phyloP scores from a whole-genome alignment of 2,888 invertebrate genomes.

The Melipona bicolor region DNA sequence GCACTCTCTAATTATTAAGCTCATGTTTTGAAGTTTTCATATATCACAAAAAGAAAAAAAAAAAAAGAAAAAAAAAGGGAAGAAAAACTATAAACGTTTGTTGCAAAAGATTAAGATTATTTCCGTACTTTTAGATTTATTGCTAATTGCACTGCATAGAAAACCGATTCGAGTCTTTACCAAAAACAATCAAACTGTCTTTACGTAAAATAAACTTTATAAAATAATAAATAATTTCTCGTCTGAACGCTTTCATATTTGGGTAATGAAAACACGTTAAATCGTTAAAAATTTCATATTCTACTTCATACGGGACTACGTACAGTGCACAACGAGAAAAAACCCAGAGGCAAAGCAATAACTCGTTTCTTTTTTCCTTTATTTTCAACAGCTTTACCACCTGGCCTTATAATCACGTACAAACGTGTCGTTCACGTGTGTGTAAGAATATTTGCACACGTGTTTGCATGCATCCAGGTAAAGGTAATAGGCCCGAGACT shows the following conservation, averaged over 20 bases:
- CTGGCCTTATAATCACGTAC: conserved; percentile 27
- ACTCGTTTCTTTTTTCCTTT: conserved; percentile 36
- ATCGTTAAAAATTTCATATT: conserved; percentile 1
- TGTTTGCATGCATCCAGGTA: conserved; percentile 65
- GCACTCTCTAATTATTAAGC: not conserved
- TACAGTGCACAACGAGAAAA: not conserved
- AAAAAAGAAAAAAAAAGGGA: no score
- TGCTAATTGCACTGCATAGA: not conserved
- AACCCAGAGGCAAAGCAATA: conserved; percentile 33
- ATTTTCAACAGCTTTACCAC: conserved; percentile 21
- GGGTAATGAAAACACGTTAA: not conserved
- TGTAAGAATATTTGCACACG: conserved; percentile 53
- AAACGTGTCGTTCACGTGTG: conserved; percentile 56
- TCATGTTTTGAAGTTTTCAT: not conserved
- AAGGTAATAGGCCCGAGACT: conserved; percentile 73
- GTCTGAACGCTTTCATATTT: not conserved
- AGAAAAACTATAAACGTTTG: not conserved
- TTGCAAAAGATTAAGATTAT: conserved; percentile 3
- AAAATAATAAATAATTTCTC: not conserved
- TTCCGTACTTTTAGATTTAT: conserved; percentile 2
- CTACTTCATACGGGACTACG: not conserved
- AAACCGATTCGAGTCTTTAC: not conserved
- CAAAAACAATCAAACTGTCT: not conserved
- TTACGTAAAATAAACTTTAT: not conserved
- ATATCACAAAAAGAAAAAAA: not conserved